These are phyloP conservation scores for Netelia fuscicornis DNA, from an alignment of 2,888 invertebrate genomes.

Conservation along the genomic window DNA sequence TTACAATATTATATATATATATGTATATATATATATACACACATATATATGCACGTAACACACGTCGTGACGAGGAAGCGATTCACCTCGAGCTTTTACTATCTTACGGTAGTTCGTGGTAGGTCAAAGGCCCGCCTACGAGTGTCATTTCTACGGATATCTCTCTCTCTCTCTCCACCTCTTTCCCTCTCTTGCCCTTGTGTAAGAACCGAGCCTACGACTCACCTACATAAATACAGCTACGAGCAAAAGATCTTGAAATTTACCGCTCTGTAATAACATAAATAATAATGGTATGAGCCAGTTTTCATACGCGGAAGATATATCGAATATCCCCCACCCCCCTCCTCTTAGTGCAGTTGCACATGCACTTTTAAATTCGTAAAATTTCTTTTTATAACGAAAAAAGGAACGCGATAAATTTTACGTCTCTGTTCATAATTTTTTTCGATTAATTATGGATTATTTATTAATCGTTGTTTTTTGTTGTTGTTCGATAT, in stretches of 20 bases:
- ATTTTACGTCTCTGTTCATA: neutral
- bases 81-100: conserved; percentile 67
- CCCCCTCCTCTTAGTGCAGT: conserved; percentile 37
- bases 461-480: neutral
- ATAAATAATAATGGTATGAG: conserved; percentile 32
- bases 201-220: neutral
- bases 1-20: too few species aligned
- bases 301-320: conserved; percentile 52
- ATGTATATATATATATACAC: neutral
- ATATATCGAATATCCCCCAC: conserved; percentile 56
- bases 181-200: conserved; percentile 15
- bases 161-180: conserved; percentile 9
- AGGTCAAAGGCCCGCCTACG: conserved; percentile 67
- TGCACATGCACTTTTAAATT: neutral
- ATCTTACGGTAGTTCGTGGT: conserved; percentile 67
- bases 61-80: conserved; percentile 68
- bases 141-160: conserved; percentile 62
- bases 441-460: neutral
- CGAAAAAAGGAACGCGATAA: neutral
- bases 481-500: conserved; percentile 10
- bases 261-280: conserved; percentile 52
- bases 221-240: conserved; percentile 26
- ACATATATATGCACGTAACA: conserved; percentile 30
- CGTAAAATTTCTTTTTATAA: too few species aligned
- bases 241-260: conserved; percentile 50